phyloP scores from a whole-genome alignment of 1,140 invertebrate genomes.

The Bombus confusus region DNA sequence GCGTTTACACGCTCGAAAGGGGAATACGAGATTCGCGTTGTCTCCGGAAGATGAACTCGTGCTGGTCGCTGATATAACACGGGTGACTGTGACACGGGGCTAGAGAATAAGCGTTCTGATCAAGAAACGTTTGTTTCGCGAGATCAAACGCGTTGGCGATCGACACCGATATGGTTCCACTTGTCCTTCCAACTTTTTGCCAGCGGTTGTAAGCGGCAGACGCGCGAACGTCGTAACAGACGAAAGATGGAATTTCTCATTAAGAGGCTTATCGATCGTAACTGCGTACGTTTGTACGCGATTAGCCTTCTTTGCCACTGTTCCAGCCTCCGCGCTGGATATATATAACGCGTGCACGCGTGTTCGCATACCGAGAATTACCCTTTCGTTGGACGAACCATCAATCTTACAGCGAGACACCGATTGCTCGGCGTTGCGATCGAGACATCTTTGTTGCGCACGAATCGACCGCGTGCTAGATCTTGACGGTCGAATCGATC shows the following conservation, averaged over 20 bases:
- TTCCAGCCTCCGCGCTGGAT: not conserved
- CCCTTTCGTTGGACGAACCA: conserved; percentile 15
- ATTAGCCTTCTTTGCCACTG: conserved; percentile 55
- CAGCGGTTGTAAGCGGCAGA: fast-evolving
- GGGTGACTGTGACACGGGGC: too few relatives aligned
- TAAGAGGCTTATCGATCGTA: conserved; percentile 32
- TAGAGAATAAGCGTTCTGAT: too few relatives aligned
- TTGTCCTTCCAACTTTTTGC: too few relatives aligned
- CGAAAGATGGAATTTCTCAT: conserved; percentile 35
- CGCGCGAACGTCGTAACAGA: too few relatives aligned
- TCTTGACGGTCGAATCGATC: conserved; percentile 3
- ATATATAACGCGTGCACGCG: not conserved
- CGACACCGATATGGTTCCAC: too few relatives aligned
- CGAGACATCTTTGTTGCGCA: not conserved
- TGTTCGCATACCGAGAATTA: conserved; percentile 13
- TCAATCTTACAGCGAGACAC: conserved; percentile 12
- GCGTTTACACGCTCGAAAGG: conserved; percentile 49
- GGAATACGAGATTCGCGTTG: conserved; percentile 56
- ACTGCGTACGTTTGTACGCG: conserved; percentile 44
- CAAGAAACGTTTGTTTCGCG: too few relatives aligned
- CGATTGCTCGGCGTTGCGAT: conserved; percentile 12
- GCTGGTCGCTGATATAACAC: not conserved
- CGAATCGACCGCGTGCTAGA: conserved; percentile 12
- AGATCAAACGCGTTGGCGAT: too few relatives aligned
- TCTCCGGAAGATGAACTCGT: conserved; percentile 55